phyloP scores from a whole-genome alignment of 2,113 vertebrate genomes.

The Bufo gargarizans region DNA sequence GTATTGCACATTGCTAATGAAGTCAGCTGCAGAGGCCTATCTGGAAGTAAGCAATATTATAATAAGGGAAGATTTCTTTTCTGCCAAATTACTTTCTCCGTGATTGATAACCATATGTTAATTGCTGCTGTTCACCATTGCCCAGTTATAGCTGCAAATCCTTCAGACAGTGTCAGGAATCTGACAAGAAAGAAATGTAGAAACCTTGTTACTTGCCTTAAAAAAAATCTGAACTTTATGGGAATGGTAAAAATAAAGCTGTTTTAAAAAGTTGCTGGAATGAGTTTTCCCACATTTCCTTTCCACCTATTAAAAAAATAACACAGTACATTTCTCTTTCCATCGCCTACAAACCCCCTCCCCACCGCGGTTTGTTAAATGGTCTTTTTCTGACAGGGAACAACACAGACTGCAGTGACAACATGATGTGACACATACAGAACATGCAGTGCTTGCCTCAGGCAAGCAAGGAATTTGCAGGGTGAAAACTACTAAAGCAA shows the following conservation, averaged over 20 bases:
- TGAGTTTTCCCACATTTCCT: not conserved
- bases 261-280: slow-evolving; percentile 1
- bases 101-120: slow-evolving; percentile 56
- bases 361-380: slow-evolving; percentile 12
- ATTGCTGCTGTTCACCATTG: slow-evolving; percentile 11
- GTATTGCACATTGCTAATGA: slow-evolving; percentile 35
- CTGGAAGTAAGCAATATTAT: slow-evolving; percentile 53
- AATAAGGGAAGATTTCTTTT: slow-evolving; percentile 50
- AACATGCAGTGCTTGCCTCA: slow-evolving; percentile 50
- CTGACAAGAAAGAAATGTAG: slow-evolving; percentile 15
- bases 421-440: slow-evolving; percentile 40
- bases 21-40: slow-evolving; percentile 36
- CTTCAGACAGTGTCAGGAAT: slow-evolving; percentile 11
- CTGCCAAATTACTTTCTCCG: slow-evolving; percentile 52
- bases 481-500: slow-evolving; percentile 37
- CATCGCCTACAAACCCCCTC: not conserved
- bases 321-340: not conserved
- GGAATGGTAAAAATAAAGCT: not conserved
- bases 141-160: not conserved
- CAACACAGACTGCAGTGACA: slow-evolving; percentile 43
- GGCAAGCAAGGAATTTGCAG: slow-evolving; percentile 41
- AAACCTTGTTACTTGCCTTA: not conserved
- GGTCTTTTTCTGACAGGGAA: slow-evolving; percentile 50
- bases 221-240: not conserved
- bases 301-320: not conserved